These are phyloP conservation scores for Adineta ricciae DNA, from an alignment of 2,888 invertebrate genomes.

Conservation along the genomic window DNA sequence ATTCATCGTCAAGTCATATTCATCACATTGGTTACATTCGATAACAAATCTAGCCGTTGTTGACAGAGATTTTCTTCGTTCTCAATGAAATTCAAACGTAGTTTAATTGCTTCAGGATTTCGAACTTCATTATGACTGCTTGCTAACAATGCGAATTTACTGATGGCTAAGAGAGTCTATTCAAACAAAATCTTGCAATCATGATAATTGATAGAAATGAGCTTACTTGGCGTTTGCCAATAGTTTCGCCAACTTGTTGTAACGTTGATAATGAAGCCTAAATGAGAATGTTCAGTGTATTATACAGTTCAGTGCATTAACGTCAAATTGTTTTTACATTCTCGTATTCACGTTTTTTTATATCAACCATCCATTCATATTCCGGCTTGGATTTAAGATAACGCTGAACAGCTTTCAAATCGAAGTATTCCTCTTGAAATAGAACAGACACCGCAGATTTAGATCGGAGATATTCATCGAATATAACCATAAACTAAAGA, in stretches of 20 bases:
- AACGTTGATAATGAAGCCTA: not conserved
- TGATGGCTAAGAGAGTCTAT: not conserved
- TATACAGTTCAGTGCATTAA: not conserved
- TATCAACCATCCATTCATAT: constrained; percentile 1
- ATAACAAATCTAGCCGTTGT: not conserved
- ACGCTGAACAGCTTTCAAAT: not conserved
- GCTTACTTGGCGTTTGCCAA: constrained; percentile 16
- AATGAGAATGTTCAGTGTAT: not conserved
- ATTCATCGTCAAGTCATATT: not conserved
- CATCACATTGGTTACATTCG: not conserved
- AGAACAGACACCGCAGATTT: constrained; percentile 1
- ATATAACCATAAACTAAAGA: not conserved
- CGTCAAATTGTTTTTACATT: not conserved
- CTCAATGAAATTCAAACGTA: not conserved
- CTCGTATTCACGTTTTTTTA: constrained; percentile 8
- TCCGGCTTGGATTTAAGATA: not conserved
- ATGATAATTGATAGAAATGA: not conserved
- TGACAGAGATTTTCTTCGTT: constrained; percentile 21
- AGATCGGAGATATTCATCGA: not conserved
- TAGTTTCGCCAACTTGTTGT: not conserved
- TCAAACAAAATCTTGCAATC: not conserved
- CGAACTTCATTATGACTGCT: not conserved
- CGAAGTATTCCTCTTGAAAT: constrained; percentile 10
- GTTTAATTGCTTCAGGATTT: not conserved
- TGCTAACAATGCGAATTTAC: not conserved